phyloP scores from a whole-genome alignment of 2,797 vertebrate genomes.

The Malacoctenus gilli region DNA sequence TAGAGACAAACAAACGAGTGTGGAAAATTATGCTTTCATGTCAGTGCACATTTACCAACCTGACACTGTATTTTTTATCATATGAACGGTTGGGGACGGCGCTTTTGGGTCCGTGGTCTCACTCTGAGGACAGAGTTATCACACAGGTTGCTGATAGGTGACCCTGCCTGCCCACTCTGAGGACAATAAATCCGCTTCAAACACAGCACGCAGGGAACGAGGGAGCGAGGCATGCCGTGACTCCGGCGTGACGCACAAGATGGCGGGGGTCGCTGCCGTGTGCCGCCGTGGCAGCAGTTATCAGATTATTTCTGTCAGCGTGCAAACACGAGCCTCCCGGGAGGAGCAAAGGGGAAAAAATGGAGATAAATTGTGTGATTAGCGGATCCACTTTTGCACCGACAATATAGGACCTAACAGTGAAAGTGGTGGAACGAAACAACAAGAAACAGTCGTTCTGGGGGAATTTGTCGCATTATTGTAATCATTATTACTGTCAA shows the following conservation, averaged over 20 bases:
- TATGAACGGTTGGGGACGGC: too few species aligned
- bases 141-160: conserved; percentile 31
- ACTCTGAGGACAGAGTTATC: too few species aligned
- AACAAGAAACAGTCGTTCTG: too few species aligned
- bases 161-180: conserved; percentile 14
- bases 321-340: conserved; percentile 40
- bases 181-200: conserved; percentile 25
- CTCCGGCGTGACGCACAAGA: conserved; percentile 48
- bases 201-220: conserved; percentile 23
- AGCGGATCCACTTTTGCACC: conserved; percentile 15
- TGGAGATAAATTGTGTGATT: conserved; percentile 17
- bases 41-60: too few species aligned
- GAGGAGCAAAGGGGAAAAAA: conserved; percentile 13
- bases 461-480: too few species aligned
- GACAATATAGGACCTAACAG: too few species aligned
- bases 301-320: conserved; percentile 63
- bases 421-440: too few species aligned
- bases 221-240: conserved; percentile 7
- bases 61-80: too few species aligned
- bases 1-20: too few species aligned
- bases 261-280: conserved; percentile 43
- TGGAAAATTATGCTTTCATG: too few species aligned
- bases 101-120: too few species aligned
- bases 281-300: conserved; percentile 59
- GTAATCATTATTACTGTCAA: too few species aligned